These are phyloP conservation scores for Sciurus niger DNA, from an alignment of 2,113 vertebrate genomes.

Conservation along the genomic window DNA sequence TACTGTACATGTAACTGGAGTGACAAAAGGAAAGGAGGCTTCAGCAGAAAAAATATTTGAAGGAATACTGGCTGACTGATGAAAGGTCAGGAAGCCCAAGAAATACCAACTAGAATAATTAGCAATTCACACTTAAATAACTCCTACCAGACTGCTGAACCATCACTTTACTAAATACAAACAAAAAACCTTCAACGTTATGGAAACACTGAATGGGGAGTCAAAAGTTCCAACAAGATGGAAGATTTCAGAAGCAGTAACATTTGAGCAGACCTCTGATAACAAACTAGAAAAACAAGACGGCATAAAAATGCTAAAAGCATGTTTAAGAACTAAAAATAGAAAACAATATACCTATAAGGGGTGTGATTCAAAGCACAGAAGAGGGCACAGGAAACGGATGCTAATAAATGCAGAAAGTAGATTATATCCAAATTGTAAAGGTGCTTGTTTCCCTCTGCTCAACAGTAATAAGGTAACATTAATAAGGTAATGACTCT, in stretches of 20 bases:
- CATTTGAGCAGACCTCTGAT: not conserved
- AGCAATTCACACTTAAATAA: not conserved
- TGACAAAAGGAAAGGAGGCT: not conserved
- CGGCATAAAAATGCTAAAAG: not conserved
- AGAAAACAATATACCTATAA: not conserved
- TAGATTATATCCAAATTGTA: not conserved
- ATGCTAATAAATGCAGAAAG: not conserved
- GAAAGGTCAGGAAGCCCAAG: not conserved
- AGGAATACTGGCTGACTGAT: not conserved
- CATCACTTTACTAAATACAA: not conserved
- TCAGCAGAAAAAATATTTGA: not conserved
- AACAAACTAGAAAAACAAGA: not conserved
- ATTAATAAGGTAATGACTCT: constrained; percentile 14
- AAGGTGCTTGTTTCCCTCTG: not conserved
- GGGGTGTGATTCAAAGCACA: not conserved
- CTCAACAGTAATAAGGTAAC: not conserved
- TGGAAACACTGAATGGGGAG: not conserved
- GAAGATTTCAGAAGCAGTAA: not conserved
- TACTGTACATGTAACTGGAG: not conserved
- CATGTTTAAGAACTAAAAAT: constrained; percentile 14
- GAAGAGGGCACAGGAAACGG: not conserved
- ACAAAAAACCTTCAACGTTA: not conserved
- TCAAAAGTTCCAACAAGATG: not conserved
- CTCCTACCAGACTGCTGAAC: not conserved
- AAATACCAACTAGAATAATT: constrained; percentile 28